phyloP scores from a whole-genome alignment of 2,888 invertebrate species.

The Yponomeuta evonymella region DNA sequence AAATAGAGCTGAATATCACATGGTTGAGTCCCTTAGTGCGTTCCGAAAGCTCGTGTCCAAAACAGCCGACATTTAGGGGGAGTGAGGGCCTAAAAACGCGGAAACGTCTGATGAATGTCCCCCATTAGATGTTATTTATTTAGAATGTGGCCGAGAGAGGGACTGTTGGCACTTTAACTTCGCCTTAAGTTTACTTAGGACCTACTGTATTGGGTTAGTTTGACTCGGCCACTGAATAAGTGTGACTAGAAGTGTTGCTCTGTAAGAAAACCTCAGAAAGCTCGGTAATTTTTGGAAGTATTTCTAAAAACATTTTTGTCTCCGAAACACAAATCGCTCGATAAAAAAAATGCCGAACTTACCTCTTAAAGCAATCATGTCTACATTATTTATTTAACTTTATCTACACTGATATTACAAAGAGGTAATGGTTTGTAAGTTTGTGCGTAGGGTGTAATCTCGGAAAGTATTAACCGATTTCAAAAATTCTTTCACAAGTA shows the following conservation, averaged over 20 bases:
- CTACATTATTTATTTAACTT: too few relatives aligned
- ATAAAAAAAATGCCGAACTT: too few relatives aligned
- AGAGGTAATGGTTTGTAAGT: too few relatives aligned
- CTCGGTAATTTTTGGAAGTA: too few relatives aligned
- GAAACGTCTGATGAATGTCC: slow-evolving; percentile 75
- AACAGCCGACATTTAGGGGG: slow-evolving; percentile 60
- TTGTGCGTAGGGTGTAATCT: too few relatives aligned
- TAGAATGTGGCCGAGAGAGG: slow-evolving; percentile 74
- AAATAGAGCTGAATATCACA: slow-evolving; percentile 28
- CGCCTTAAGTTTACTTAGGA: slow-evolving; percentile 73
- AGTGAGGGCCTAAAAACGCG: slow-evolving; percentile 73
- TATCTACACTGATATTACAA: too few relatives aligned
- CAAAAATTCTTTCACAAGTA: too few relatives aligned
- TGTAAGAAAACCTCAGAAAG: neutral
- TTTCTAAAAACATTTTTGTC: too few relatives aligned
- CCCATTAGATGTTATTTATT: slow-evolving; percentile 78
- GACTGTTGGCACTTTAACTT: slow-evolving; percentile 65
- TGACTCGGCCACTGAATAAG: slow-evolving; percentile 31
- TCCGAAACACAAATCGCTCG: too few relatives aligned
- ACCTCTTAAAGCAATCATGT: too few relatives aligned
- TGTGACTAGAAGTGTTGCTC: neutral
- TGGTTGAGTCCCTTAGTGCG: slow-evolving; percentile 34
- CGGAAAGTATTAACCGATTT: too few relatives aligned
- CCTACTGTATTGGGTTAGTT: slow-evolving; percentile 70
- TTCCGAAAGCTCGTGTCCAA: slow-evolving; percentile 49